Evolutionary conservation across 2,888 invertebrate genomes (phyloP), one percentile per base, ranked within the genome.

Genomic region (Cremastinae sp.): DNA sequence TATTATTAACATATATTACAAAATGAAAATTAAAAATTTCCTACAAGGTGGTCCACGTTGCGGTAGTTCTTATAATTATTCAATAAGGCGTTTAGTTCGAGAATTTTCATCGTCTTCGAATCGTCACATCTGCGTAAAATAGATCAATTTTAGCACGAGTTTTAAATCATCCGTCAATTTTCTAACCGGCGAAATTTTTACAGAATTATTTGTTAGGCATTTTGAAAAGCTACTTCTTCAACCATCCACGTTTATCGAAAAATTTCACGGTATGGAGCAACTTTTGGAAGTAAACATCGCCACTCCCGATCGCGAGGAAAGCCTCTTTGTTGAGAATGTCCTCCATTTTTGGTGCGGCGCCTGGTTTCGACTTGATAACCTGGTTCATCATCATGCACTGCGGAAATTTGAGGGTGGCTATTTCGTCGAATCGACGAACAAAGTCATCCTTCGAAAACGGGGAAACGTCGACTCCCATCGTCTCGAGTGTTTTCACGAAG

Each of bases 301-400:
- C 85, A 18, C 82, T 81, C n/a, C 80, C 82, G 20, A 83, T 79
- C 5, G 80, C 79, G 14, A 84, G 58, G 61, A 88, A 89, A 38
- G 73, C 72, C 8, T 85, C 83, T 53, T 81, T 80, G 34, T 81
- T 80, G 2, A 84, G 79, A 8, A 86, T 80, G 16, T 81, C 83
- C 22, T 86, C 83, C 36, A 85, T 81, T 10, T 87, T 83, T 0
- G 86, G 84, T 0, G 83, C 82, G 8, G 70, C 74, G 0, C 83
- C 86, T 1, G 84, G 83, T 0, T 84, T 80, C 0, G 89, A 87
- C 64, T 89, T 87, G n/a, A 89, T 88, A 16, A 89, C 89, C 72
- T 87, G 89, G 2, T 83, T 79, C 90, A 90, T 90, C 86, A 88
- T 87, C 5, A 89, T 59, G 43, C 87, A 87, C 62, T 90, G 89